A percentile compares a stretch with the other conserved stretches of the same genome.
Evolutionary conservation across 2,888 invertebrate genomes (phyloP).

Genomic region (Lithosia quadra): DNA sequence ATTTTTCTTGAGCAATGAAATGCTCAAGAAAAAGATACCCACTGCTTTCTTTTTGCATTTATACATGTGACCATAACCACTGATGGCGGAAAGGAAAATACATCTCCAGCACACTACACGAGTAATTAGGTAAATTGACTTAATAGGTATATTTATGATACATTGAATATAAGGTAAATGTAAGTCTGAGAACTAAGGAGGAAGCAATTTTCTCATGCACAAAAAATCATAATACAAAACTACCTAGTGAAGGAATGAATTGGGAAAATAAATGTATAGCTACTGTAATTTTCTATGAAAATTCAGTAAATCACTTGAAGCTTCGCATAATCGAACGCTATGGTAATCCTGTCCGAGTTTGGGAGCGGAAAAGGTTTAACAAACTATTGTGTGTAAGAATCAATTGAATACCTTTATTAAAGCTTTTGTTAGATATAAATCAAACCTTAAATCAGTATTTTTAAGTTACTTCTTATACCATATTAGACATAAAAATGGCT

Average conservation of each 20-base stretch:
- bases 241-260: neutral
- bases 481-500: neutral
- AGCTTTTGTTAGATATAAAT: neutral
- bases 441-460: neutral
- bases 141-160: too few species aligned
- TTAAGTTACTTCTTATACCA: neutral
- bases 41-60: too few species aligned
- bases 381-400: slow-evolving; percentile 2
- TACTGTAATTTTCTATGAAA: neutral
- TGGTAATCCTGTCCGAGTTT: neutral
- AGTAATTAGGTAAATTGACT: too few species aligned
- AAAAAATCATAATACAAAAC: neutral
- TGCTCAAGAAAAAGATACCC: too few species aligned
- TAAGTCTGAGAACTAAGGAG: neutral
- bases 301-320: slow-evolving; percentile 7
- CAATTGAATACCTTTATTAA: neutral
- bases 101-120: too few species aligned
- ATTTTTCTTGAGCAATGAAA: too few species aligned
- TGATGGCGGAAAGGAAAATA: too few species aligned
- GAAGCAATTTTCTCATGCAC: too few species aligned
- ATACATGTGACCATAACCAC: too few species aligned
- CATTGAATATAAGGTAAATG: too few species aligned
- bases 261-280: neutral
- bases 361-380: slow-evolving; percentile 17
- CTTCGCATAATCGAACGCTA: neutral